These are phyloP conservation scores for Anoncus sp. DNA, from an alignment of 2,888 invertebrate species.

Conservation along the genomic window DNA sequence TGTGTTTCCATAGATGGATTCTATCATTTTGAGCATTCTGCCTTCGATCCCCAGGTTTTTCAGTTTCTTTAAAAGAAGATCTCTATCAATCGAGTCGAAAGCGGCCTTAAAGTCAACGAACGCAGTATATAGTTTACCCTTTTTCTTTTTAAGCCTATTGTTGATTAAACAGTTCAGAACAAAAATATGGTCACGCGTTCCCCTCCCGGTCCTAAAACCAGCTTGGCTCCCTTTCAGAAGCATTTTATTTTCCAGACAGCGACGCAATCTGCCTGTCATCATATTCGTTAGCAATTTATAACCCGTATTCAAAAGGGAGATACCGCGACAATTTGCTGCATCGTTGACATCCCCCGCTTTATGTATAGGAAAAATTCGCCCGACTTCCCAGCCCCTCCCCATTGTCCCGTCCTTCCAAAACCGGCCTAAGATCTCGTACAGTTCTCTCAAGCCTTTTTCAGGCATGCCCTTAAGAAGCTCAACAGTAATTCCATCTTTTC, in stretches of 20 bases:
- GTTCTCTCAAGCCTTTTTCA: no score
- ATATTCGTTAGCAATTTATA: conserved; percentile 47
- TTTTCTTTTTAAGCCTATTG: conserved; percentile 14
- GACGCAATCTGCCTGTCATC: conserved; percentile 32
- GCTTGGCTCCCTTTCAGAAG: background rate
- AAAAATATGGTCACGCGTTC: conserved; percentile 41
- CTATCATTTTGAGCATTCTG: conserved; percentile 25
- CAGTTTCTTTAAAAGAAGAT: background rate
- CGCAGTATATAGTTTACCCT: conserved; percentile 24
- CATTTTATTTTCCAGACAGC: background rate
- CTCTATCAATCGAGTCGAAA: background rate
- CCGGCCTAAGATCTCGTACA: no score
- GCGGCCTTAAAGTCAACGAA: background rate
- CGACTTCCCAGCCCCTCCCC: background rate
- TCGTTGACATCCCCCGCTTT: conserved; percentile 35
- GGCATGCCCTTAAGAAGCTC: conserved; percentile 1
- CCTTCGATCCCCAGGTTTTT: conserved; percentile 23
- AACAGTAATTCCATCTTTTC: background rate
- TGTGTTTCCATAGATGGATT: conserved; percentile 44
- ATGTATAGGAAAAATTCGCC: conserved; percentile 25
- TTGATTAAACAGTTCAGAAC: conserved; percentile 22
- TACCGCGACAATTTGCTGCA: conserved; percentile 40
- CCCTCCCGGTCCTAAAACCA: background rate
- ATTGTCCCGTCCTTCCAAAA: conserved; percentile 6
- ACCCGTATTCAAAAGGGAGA: conserved; percentile 32